Conservation (phyloP, 2,888 invertebrate genomes). For the Helobdella robusta region DNA sequence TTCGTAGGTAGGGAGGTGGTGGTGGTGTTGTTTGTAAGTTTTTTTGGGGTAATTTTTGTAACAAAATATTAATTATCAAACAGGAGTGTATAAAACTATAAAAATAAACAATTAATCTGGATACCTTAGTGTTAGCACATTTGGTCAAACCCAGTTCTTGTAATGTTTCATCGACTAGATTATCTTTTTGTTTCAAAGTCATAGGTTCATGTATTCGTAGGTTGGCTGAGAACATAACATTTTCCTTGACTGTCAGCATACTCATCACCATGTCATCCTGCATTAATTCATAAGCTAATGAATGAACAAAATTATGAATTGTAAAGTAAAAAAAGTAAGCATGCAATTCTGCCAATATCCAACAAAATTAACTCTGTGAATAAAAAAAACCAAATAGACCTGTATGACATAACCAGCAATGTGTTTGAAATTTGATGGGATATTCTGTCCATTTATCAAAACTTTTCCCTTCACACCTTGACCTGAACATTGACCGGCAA, state of each 20-base stretch:
- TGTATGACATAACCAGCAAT: conserved; percentile 50
- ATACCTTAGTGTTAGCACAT: conserved; percentile 47
- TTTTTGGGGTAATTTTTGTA: background rate
- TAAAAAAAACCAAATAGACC: conserved; percentile 36
- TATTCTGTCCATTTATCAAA: conserved; percentile 44
- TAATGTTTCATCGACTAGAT: conserved; percentile 43
- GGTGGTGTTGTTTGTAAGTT: background rate
- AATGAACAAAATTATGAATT: too few relatives aligned
- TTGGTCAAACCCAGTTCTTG: conserved; percentile 44
- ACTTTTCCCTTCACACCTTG: conserved; percentile 38
- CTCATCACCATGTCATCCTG: conserved; percentile 50
- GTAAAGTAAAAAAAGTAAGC: background rate
- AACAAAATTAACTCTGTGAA: background rate
- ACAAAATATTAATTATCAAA: background rate
- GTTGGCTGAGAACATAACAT: conserved; percentile 47
- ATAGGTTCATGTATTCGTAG: conserved; percentile 41
- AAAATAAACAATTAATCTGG: background rate
- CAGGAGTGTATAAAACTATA: background rate
- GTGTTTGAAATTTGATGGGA: conserved; percentile 47
- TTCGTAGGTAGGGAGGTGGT: background rate
- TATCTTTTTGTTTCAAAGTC: conserved; percentile 35
- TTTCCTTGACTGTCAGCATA: conserved; percentile 47
- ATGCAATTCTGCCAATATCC: background rate
- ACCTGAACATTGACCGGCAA: conserved; percentile 33
- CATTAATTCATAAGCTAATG: too few relatives aligned